Evolutionary conservation across 1,140 invertebrate genomes (phyloP).

Genomic region (Meteorus sp.): DNA sequence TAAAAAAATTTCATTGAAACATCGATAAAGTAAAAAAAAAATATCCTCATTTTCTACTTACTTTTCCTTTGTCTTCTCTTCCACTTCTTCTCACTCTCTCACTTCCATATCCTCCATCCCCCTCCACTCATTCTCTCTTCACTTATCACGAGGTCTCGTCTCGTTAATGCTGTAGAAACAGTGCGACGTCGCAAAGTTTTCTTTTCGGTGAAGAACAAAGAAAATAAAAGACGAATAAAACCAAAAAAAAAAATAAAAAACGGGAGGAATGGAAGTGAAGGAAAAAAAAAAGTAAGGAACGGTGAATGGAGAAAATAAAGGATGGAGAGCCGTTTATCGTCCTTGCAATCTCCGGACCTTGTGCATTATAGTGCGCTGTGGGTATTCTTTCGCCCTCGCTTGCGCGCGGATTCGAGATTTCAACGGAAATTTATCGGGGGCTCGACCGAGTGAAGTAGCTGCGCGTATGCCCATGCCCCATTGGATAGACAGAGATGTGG

Average conservation of each 20-base stretch:
- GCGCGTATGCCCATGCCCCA: background rate
- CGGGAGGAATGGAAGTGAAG: conserved; percentile 13
- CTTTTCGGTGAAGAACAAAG: background rate
- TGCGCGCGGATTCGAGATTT: conserved; percentile 28
- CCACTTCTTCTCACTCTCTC: too few species aligned
- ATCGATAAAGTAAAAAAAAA: too few species aligned
- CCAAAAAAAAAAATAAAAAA: too few species aligned
- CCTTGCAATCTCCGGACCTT: conserved; percentile 24
- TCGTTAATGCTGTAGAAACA: background rate
- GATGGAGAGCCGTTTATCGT: conserved; percentile 30
- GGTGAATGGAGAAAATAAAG: conserved; percentile 8
- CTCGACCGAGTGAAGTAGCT: background rate
- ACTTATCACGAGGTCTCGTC: background rate
- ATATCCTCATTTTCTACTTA: too few species aligned
- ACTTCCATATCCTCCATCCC: too few species aligned
- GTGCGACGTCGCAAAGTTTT: background rate
- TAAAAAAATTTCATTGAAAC: too few species aligned
- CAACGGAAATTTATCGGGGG: conserved; percentile 28
- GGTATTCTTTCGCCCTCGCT: too few species aligned
- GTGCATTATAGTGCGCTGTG: conserved; percentile 25
- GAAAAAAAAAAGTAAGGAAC: conserved; percentile 12
- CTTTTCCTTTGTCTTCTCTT: too few species aligned
- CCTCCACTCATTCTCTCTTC: background rate
- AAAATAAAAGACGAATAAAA: conserved; percentile 1
- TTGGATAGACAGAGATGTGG: background rate